Percentiles rank a stretch among this genome's conserved stretches.
These are phyloP conservation scores for Pseudorhombus dupliciocellatus DNA, from an alignment of 2,113 vertebrate species.

Conservation along the genomic window DNA sequence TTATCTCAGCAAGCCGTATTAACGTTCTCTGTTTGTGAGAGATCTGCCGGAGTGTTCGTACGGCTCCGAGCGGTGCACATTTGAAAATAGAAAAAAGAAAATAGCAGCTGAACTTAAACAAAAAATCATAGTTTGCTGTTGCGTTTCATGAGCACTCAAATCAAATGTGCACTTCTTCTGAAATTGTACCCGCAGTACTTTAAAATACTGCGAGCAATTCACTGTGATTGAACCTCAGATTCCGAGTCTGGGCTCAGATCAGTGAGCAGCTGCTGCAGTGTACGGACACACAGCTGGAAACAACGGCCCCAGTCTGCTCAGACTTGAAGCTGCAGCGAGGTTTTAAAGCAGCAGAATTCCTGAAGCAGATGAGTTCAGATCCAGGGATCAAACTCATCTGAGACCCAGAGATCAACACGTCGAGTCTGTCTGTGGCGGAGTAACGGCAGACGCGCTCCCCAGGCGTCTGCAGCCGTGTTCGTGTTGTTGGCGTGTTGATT, in stretches of 20 bases:
- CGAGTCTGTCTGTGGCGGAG: no score
- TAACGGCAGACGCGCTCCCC: not conserved
- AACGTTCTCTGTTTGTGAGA: no score
- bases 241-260: not conserved
- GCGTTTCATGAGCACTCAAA: not conserved
- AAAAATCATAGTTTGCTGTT: no score
- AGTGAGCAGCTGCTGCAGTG: not conserved
- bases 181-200: no score
- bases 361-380: no score
- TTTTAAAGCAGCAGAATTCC: no score
- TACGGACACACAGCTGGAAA: no score
- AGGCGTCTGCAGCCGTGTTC: slow-evolving; percentile 7
- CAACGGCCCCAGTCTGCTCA: not conserved
- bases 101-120: no score
- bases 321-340: not conserved
- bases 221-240: not conserved
- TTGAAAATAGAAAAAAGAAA: not conserved
- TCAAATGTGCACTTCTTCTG: no score
- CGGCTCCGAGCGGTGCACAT: not conserved
- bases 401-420: no score
- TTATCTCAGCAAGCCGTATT: no score
- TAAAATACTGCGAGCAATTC: not conserved
- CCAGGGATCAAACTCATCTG: no score
- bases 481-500: slow-evolving; percentile 26
- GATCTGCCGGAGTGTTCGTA: not conserved